phyloP scores from a whole-genome alignment of 2,113 vertebrate genomes.

The Otus sunia region DNA sequence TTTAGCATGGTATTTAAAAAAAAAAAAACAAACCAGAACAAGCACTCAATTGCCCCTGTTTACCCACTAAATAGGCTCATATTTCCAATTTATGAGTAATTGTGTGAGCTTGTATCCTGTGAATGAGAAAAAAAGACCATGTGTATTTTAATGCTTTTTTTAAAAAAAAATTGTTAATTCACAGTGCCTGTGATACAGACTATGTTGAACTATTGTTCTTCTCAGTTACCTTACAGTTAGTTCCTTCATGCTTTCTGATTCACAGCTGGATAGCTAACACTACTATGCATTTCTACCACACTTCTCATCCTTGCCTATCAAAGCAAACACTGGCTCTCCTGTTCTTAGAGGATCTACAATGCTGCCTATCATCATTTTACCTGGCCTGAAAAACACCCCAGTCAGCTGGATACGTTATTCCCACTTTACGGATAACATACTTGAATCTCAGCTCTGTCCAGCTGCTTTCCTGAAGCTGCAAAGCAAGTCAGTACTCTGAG shows the following conservation, averaged over 20 bases:
- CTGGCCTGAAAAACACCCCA: background rate
- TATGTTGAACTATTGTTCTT: background rate
- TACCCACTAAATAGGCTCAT: background rate
- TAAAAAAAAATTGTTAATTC: background rate
- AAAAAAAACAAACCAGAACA: background rate
- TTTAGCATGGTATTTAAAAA: background rate
- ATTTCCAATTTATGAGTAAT: background rate
- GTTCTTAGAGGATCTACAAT: background rate
- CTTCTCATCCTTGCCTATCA: background rate
- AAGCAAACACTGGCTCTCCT: background rate
- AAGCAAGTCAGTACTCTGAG: background rate
- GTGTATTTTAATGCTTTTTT: background rate
- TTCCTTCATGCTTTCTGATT: background rate
- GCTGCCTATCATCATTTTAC: background rate
- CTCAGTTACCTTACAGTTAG: background rate
- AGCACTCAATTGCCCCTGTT: background rate
- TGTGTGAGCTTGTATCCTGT: background rate
- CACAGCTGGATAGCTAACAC: background rate
- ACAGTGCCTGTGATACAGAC: background rate
- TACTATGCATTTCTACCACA: background rate
- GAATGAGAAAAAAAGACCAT: background rate
- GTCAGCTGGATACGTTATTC: background rate
- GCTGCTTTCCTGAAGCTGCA: background rate
- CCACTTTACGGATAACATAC: background rate
- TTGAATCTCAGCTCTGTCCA: background rate